phyloP scores from a whole-genome alignment of 2,888 invertebrate species.

The Phasia obesa region DNA sequence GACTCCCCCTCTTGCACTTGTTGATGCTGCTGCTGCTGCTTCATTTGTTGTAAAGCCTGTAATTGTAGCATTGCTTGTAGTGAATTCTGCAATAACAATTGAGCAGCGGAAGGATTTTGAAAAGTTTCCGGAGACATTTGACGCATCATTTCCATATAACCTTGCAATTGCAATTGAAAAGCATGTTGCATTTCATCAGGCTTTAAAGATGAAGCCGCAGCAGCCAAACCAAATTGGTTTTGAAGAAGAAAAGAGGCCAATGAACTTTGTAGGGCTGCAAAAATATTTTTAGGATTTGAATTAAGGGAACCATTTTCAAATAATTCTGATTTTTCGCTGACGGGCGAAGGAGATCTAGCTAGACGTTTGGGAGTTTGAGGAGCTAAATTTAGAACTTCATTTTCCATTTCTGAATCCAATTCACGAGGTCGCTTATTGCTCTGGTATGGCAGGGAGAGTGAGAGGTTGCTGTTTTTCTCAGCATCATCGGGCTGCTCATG shows the following conservation, averaged over 20 bases:
- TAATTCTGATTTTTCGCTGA: conserved; percentile 15
- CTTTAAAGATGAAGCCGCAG: conserved; percentile 74
- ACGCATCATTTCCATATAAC: conserved; percentile 81
- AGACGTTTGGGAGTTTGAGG: conserved; percentile 75
- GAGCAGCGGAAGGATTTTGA: conserved; percentile 83
- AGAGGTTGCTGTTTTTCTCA: conserved; percentile 63
- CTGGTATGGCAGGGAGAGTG: conserved; percentile 77
- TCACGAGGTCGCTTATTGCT: conserved; percentile 76
- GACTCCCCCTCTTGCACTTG: conserved; percentile 65
- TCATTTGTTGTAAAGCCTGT: conserved; percentile 89
- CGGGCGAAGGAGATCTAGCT: conserved; percentile 60
- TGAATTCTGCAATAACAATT: conserved; percentile 89
- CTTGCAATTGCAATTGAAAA: conserved; percentile 81
- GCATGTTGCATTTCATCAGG: conserved; percentile 80
- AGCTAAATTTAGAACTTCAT: conserved; percentile 78
- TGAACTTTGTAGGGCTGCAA: conserved; percentile 77
- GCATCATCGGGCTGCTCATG: conserved; percentile 71
- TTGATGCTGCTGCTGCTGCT: conserved; percentile 83
- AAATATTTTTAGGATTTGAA: conserved; percentile 64
- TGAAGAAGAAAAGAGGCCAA: conserved; percentile 78
- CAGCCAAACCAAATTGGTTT: conserved; percentile 77
- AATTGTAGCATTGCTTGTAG: conserved; percentile 91
- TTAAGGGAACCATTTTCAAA: conserved; percentile 51
- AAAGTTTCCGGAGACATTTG: conserved; percentile 78
- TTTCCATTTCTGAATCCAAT: conserved; percentile 73